These are phyloP conservation scores for Macaca nemestrina DNA, from an alignment of 2,113 vertebrate species.

Conservation along the genomic window DNA sequence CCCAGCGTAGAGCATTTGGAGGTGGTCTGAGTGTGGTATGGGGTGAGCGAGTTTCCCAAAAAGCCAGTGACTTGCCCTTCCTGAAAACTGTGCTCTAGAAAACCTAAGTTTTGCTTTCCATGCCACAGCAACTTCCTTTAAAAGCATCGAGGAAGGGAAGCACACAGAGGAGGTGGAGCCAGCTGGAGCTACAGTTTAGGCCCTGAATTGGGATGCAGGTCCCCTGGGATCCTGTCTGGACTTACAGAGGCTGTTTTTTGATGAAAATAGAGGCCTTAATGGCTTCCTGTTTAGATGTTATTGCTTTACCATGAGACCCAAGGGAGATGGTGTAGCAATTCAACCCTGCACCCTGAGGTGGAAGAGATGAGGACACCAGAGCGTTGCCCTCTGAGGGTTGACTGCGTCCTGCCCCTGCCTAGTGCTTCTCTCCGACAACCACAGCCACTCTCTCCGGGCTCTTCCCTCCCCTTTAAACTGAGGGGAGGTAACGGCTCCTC, in stretches of 20 bases:
- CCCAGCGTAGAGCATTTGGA: neutral
- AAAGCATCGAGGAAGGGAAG: neutral
- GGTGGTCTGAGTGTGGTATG: neutral
- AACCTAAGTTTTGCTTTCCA: no score
- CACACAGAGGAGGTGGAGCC: neutral
- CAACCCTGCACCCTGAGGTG: no score
- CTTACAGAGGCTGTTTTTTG: neutral
- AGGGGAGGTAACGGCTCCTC: neutral
- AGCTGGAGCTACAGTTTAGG: no score
- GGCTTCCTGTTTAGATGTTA: neutral
- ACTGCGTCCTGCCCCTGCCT: neutral
- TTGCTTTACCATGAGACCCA: neutral
- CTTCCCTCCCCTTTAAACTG: neutral
- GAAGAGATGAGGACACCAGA: neutral
- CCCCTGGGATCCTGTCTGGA: neutral
- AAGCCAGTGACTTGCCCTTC: neutral
- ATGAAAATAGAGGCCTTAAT: neutral
- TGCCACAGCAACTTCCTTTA: neutral
- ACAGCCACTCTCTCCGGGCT: neutral
- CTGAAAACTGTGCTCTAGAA: neutral
- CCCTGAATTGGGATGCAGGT: neutral
- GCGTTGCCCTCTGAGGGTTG: neutral
- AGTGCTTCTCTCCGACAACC: neutral
- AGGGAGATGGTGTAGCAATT: neutral
- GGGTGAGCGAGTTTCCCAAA: neutral